phyloP scores from a whole-genome alignment of 2,113 vertebrate species.

The Podocnemis expansa region DNA sequence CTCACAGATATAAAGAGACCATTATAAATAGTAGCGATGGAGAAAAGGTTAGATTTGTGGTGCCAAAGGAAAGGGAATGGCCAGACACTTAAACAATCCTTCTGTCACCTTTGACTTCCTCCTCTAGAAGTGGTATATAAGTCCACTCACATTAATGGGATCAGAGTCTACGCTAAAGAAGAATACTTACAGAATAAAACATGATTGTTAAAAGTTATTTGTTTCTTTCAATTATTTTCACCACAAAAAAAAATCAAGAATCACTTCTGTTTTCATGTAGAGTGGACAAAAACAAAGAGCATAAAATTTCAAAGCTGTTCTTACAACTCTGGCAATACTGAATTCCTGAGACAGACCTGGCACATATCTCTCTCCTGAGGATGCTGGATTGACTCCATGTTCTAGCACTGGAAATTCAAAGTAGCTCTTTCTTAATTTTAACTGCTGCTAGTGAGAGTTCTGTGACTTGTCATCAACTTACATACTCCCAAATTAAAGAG shows the following conservation, averaged over 20 bases:
- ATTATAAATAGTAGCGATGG: not conserved
- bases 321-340: slow-evolving; percentile 50
- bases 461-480: not conserved
- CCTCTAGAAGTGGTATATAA: fast-evolving
- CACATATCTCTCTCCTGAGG: slow-evolving; percentile 41
- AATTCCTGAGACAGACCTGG: slow-evolving; percentile 50
- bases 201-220: not conserved
- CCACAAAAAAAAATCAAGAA: not conserved
- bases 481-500: not conserved
- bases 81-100: not conserved
- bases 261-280: not conserved
- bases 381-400: slow-evolving; percentile 44
- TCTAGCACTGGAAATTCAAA: not conserved
- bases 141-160: fast-evolving
- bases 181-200: fast-evolving
- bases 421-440: slow-evolving; percentile 1
- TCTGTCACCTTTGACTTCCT: not conserved
- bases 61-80: not conserved
- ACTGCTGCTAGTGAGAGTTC: not conserved
- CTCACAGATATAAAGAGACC: not conserved
- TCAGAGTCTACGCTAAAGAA: not conserved
- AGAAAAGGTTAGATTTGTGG: not conserved
- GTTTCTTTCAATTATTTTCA: not conserved
- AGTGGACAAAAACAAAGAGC: not conserved
- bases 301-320: slow-evolving; percentile 18